Conservation (phyloP, 2,113 vertebrate genomes). For the Egretta garzetta region DNA sequence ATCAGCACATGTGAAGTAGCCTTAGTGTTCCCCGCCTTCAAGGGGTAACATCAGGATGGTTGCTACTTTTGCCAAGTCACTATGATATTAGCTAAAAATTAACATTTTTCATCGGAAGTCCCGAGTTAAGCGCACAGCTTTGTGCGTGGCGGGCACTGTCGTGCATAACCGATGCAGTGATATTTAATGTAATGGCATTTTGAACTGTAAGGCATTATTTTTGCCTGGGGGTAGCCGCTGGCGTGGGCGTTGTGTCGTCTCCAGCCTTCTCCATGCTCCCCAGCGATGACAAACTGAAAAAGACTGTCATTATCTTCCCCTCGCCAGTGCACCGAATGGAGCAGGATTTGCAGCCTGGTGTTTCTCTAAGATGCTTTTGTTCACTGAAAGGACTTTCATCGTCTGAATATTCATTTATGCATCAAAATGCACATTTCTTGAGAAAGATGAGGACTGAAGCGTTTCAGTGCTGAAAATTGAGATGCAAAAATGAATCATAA, state of each 20-base stretch:
- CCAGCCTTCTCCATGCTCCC: not conserved
- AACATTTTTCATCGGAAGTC: not conserved
- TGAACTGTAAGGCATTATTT: not conserved
- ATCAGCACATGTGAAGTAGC: not conserved
- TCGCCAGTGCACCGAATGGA: not conserved
- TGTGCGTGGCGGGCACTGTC: not conserved
- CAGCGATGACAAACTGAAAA: not conserved
- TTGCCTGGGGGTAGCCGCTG: not conserved
- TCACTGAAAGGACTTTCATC: slow-evolving; percentile 2
- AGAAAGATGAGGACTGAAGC: not conserved
- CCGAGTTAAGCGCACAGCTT: rapidly evolving
- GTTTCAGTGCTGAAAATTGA: slow-evolving; percentile 19
- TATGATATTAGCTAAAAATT: not conserved
- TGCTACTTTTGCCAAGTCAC: not conserved
- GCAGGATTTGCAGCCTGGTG: not conserved
- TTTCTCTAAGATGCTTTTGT: slow-evolving; percentile 59
- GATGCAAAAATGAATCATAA: slow-evolving; percentile 22
- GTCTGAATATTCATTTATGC: slow-evolving; percentile 54
- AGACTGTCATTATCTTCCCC: not conserved
- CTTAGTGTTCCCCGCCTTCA: not conserved
- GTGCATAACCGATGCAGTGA: rapidly evolving
- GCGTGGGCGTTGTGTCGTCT: not conserved
- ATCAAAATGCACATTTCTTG: not conserved
- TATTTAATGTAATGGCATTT: not conserved
- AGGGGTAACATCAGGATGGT: not conserved